phyloP scores from a whole-genome alignment of 2,888 invertebrate species.

The Pilophorus perplexus region DNA sequence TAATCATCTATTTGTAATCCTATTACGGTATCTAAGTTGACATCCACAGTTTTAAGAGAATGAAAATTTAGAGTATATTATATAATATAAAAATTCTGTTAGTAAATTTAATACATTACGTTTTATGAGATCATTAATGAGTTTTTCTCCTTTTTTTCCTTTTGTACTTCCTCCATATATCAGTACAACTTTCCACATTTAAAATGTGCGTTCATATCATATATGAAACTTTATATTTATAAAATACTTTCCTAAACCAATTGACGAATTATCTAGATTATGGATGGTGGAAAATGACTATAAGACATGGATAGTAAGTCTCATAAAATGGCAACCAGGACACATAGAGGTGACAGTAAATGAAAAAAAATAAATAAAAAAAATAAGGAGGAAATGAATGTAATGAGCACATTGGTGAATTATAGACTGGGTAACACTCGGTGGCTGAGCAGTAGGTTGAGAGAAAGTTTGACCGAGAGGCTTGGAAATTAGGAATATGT shows the following conservation, averaged over 20 bases:
- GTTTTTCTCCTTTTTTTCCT: conserved; percentile 12
- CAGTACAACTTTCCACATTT: conserved; percentile 34
- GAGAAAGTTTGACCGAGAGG: too few species aligned
- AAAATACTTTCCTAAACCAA: conserved; percentile 39
- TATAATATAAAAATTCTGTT: conserved; percentile 41
- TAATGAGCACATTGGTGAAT: neutral
- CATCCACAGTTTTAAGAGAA: conserved; percentile 41
- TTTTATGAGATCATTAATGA: conserved; percentile 42
- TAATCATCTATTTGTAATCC: conserved; percentile 27
- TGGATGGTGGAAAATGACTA: conserved; percentile 38
- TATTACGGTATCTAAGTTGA: conserved; percentile 37
- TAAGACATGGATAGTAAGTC: conserved; percentile 30
- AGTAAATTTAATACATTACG: conserved; percentile 38
- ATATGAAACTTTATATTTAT: conserved; percentile 30
- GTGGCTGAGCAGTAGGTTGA: neutral
- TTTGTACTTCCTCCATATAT: conserved; percentile 28
- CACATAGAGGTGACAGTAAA: too few species aligned
- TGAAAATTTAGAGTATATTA: conserved; percentile 38
- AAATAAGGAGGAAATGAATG: neutral
- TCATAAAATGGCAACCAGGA: conserved; percentile 22
- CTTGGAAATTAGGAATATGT: too few species aligned
- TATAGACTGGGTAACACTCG: neutral
- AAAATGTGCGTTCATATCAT: conserved; percentile 36
- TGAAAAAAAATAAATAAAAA: neutral
- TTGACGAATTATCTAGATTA: conserved; percentile 40